Evolutionary conservation across 1,140 invertebrate genomes (phyloP).

Genomic region (Sesamia nonagrioides): DNA sequence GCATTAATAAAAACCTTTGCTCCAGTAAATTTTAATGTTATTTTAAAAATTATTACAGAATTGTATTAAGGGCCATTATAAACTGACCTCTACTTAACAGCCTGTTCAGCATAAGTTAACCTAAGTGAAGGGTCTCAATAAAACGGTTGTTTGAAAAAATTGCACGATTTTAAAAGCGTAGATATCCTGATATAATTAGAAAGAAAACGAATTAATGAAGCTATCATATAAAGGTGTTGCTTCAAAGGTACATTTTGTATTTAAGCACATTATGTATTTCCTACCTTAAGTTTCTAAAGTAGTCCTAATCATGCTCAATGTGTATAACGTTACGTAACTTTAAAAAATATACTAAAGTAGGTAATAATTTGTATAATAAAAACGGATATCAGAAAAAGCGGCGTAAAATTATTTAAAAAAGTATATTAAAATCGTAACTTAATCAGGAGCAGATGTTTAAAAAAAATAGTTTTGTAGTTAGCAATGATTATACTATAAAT

Average conservation of each 20-base stretch:
- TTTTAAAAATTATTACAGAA: constrained; percentile 5
- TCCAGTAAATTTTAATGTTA: background rate
- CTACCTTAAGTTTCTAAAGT: background rate
- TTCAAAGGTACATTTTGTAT: constrained; percentile 3
- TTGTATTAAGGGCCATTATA: background rate
- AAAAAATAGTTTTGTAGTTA: too few relatives aligned
- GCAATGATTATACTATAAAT: too few relatives aligned
- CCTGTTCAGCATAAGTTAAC: too few relatives aligned
- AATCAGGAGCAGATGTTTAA: background rate
- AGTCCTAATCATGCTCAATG: constrained; percentile 13
- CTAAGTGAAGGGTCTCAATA: background rate
- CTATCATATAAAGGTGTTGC: constrained; percentile 34
- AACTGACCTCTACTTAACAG: background rate
- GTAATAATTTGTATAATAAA: background rate
- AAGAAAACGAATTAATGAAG: constrained; percentile 39
- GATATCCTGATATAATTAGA: constrained; percentile 3
- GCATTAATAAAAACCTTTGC: constrained; percentile 7
- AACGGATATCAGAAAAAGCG: background rate
- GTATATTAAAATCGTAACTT: background rate
- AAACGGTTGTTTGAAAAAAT: background rate
- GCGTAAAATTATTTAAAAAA: background rate
- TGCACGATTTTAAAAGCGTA: constrained; percentile 7
- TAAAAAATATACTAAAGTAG: background rate
- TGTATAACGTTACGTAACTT: background rate
- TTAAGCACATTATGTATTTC: constrained; percentile 20